Evolutionary conservation across 1,140 invertebrate species (phyloP).

Genomic region (Zaprionus tsacasi): DNA sequence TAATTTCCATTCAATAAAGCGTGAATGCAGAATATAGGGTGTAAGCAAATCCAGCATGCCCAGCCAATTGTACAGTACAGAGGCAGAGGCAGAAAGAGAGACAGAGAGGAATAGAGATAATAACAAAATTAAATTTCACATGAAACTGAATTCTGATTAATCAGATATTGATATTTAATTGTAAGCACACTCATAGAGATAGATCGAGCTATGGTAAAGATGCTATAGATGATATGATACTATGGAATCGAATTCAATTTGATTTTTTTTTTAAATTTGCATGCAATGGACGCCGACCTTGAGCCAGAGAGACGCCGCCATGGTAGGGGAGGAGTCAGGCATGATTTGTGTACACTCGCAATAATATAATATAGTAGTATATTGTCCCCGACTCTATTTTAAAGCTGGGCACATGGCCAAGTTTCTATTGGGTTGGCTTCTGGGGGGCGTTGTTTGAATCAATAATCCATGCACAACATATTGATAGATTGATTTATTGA

Average conservation of each 20-base stretch:
- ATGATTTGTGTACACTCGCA: constrained; percentile 53
- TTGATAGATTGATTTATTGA: constrained; percentile 54
- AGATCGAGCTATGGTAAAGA: neutral
- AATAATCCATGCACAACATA: constrained; percentile 59
- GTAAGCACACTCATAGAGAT: constrained; percentile 4
- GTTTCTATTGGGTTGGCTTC: constrained; percentile 24
- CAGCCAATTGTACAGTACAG: neutral
- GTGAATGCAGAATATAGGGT: neutral
- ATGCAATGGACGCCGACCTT: constrained; percentile 51
- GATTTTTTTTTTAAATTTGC: constrained; percentile 28
- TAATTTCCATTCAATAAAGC: neutral
- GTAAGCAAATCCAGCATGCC: neutral
- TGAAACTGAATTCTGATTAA: constrained; percentile 35
- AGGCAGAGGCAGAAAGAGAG: neutral
- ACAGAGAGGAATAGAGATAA: neutral
- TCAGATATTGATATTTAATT: constrained; percentile 29
- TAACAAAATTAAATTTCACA: constrained; percentile 25
- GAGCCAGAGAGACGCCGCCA: constrained; percentile 13
- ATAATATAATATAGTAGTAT: neutral
- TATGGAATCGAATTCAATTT: neutral
- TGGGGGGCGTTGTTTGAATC: constrained; percentile 66
- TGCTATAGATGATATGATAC: neutral
- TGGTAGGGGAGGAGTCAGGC: constrained; percentile 53
- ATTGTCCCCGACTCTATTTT: constrained; percentile 36
- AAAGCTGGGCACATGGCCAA: constrained; percentile 60